Evolutionary conservation across 2,797 vertebrate genomes (phyloP), one percentile per base, ranked within the genome.

Genomic region (Siniperca scherzeri): DNA sequence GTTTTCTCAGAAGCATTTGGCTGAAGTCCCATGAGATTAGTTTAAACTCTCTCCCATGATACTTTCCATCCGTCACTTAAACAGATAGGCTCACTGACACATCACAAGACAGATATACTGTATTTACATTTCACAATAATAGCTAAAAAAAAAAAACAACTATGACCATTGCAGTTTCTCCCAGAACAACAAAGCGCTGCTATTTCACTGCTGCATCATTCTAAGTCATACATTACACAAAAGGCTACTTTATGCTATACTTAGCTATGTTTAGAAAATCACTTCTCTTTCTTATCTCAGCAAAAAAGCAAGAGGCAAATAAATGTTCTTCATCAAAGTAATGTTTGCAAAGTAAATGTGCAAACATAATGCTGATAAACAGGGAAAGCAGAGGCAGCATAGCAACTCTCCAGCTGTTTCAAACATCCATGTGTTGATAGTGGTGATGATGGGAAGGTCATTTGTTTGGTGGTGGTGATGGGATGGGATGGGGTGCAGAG

Each of bases 291-390:
- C 11, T 65, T 33, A 66, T 16, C 57, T 61, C 33, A 82, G 80
- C 22, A 2, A 71, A 74, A 68, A 79, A 78, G 56, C 65, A 72
- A 42, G 42, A 17, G 19, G 52, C 19, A 64, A 87, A 72, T 13
- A 69, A 52, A 44, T 53, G n/a, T 22, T 73, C 17, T 66, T 72
- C 9, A 61, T 74, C 77, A 86, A 90, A 87, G 46, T 59, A 87
- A 89, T n/a, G n/a, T n/a, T n/a, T n/a, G 77, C 77, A 86, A 90
- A 87, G 46, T 59, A 87, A 89, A 87, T 75, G 42, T 81, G 72
- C 72, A 80, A 81, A 88, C 57, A 78, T 68, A 78, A 73, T 33
- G 65, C 40, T 66, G 14, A 86, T 57, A 55, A 81, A 61, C 61
- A 40, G 57, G 61, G 70, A 77, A 85, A 88, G 88, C 77, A 53